Evolutionary conservation across 1,140 invertebrate species (phyloP), one percentile per base, ranked within the genome.

Genomic region (Paraescarpia echinospica): DNA sequence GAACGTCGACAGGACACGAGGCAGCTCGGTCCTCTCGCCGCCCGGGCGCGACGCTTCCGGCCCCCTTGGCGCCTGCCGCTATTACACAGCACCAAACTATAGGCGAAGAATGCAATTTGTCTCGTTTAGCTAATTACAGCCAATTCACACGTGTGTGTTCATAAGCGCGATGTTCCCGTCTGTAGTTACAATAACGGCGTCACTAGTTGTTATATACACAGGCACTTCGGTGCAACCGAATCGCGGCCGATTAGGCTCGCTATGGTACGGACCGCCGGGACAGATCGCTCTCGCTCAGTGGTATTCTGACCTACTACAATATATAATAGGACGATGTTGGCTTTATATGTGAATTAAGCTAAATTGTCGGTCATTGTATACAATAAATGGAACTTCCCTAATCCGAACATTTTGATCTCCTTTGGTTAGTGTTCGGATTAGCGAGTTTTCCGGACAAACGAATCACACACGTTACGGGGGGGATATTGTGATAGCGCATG

Each of bases 111-210:
- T 77, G 59, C 59, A 77, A 77, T 77, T 77, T 77, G 59, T 77
- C 59, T 77, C 59, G 59, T 77, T 77, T 77, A 77, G 59, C 59
- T 77, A 77, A 77, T 77, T 77, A 31, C 59, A 2, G 27, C 59
- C 59, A 77, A 77, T 77, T 77, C 59, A 77, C 59, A 77, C 59
- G 59, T 77, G 59, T 77, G 59, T 77, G 59, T 77, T 77, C 59
- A 77, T 77, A 77, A 77, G 59, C 59, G 59, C 59, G 59, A 77
- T 77, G 22, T 77, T 77, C 2, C 59, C 59, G 14, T 77, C 59
- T 77, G 59, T 77, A 31, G 59, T 77, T 77, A 77, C 59, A 77
- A 77, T 77, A 31, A 31, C 59, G 59, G 59, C 59, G 59, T 77
- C 59, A 27, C 59, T 77, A 77, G 59, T 77, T 77, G 59, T 77